Conservation (phyloP, 2,113 vertebrate genomes). For the Isichthys henryi region DNA sequence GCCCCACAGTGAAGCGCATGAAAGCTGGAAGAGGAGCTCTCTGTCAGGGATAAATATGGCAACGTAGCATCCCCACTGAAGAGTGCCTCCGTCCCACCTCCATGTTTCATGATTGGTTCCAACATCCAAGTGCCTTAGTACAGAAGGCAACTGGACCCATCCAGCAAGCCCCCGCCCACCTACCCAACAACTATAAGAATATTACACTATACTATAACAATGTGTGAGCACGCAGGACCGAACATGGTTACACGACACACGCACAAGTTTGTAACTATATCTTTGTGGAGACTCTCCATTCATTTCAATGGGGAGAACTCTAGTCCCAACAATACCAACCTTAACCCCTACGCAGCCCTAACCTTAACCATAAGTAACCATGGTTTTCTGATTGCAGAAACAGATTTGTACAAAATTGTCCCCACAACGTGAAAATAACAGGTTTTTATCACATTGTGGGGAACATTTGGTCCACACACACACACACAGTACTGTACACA, state of each 20-base stretch:
- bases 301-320: too few relatives aligned
- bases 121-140: background rate
- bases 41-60: constrained; percentile 44
- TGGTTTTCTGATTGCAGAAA: too few relatives aligned
- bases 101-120: background rate
- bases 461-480: background rate
- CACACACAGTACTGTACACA: background rate
- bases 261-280: too few relatives aligned
- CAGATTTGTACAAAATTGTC: too few relatives aligned
- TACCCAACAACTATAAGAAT: background rate
- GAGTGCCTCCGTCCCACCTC: background rate
- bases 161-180: background rate
- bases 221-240: background rate
- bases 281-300: too few relatives aligned
- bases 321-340: too few relatives aligned
- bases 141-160: background rate
- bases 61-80: constrained; percentile 28
- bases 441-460: too few relatives aligned
- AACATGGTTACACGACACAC: too few relatives aligned
- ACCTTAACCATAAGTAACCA: too few relatives aligned
- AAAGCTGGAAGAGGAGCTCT: constrained; percentile 32
- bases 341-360: too few relatives aligned
- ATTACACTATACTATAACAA: background rate
- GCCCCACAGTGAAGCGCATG: constrained; percentile 35
- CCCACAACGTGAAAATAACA: too few relatives aligned